phyloP scores from a whole-genome alignment of 2,113 vertebrate genomes.

The Plecturocebus donacophilus region DNA sequence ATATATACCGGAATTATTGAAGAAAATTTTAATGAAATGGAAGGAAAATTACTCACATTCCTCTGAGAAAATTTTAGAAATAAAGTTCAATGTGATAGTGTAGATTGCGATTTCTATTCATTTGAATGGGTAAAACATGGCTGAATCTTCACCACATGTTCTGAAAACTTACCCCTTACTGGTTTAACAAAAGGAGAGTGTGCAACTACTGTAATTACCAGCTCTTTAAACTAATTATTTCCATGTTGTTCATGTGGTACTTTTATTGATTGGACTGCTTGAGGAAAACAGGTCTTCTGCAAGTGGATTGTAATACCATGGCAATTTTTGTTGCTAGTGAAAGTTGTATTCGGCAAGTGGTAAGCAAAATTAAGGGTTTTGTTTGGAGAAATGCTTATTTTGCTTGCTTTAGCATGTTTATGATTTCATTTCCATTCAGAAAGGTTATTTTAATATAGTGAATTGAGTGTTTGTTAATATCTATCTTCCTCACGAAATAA shows the following conservation, averaged over 20 bases:
- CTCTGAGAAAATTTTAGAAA: background rate
- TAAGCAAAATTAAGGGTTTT: background rate
- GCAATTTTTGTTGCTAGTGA: background rate
- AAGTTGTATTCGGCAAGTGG: background rate
- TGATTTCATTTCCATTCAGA: background rate
- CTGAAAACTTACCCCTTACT: conserved; percentile 63
- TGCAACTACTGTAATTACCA: conserved; percentile 58
- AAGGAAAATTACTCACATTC: background rate
- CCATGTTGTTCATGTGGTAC: conserved; percentile 6
- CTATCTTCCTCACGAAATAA: background rate
- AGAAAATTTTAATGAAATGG: background rate
- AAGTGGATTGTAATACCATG: background rate
- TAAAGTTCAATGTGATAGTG: conserved; percentile 33
- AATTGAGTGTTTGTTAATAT: background rate
- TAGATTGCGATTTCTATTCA: background rate
- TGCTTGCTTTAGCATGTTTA: background rate
- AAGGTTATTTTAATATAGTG: background rate
- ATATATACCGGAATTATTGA: background rate
- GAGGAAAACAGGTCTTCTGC: background rate
- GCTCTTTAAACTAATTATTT: conserved; percentile 34
- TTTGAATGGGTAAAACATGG: conserved; percentile 49
- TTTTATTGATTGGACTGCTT: conserved; percentile 41
- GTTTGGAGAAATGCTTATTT: background rate
- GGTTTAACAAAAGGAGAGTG: conserved; percentile 68
- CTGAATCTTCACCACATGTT: background rate